These are phyloP conservation scores for Ramphastos sulfuratus DNA, from an alignment of 2,113 vertebrate species.

Conservation along the genomic window DNA sequence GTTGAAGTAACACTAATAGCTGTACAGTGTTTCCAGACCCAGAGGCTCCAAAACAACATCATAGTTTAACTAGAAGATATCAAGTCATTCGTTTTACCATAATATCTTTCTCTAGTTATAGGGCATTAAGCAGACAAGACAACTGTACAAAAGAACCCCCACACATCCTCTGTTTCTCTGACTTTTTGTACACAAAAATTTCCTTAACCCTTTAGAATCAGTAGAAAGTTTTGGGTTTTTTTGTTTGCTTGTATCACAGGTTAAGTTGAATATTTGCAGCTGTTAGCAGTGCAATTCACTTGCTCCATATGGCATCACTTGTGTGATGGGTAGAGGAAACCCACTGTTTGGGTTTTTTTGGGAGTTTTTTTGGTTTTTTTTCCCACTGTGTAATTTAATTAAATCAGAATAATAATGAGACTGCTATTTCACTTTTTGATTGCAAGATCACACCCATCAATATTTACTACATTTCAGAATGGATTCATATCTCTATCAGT, in stretches of 20 bases:
- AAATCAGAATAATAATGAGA: background rate
- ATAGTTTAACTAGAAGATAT: constrained; percentile 32
- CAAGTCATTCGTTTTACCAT: background rate
- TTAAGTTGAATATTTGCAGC: too few species aligned
- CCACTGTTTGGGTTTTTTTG: too few species aligned
- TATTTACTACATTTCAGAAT: background rate
- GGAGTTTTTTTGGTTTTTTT: background rate
- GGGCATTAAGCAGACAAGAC: background rate
- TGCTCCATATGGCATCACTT: too few species aligned
- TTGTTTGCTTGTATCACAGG: too few species aligned
- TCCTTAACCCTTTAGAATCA: background rate
- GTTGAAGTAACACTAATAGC: constrained; percentile 56
- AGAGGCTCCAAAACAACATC: constrained; percentile 62
- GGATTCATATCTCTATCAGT: background rate
- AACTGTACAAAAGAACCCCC: background rate
- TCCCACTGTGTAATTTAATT: background rate
- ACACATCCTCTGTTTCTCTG: background rate
- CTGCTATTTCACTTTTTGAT: background rate
- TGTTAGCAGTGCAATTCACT: too few species aligned
- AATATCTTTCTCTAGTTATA: background rate
- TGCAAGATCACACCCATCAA: background rate
- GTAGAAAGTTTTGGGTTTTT: background rate
- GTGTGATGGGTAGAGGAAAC: too few species aligned
- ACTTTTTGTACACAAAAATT: background rate
- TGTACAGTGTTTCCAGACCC: constrained; percentile 63